These are phyloP conservation scores for Myotis davidii DNA, from an alignment of 2,113 vertebrate genomes.

Conservation along the genomic window DNA sequence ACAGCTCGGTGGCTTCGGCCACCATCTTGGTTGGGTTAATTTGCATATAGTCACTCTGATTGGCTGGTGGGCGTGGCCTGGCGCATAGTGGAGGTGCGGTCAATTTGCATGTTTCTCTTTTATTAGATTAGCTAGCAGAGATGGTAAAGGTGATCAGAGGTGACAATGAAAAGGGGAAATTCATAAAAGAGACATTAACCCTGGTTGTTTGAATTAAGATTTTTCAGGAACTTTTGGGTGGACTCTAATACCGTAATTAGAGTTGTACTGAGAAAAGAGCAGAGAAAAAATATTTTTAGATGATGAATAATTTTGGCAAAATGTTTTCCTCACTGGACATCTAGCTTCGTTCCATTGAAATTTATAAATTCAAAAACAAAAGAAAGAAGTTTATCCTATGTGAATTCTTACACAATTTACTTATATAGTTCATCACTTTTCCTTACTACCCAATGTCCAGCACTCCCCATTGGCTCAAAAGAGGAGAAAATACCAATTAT, in stretches of 20 bases:
- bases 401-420: background rate
- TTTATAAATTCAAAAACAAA: background rate
- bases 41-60: no score
- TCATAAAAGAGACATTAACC: background rate
- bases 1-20: no score
- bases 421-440: background rate
- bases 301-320: slow-evolving; percentile 18
- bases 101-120: no score
- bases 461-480: background rate
- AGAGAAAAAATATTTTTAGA: background rate
- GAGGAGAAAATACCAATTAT: background rate
- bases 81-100: no score
- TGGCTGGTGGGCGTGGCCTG: no score
- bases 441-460: background rate
- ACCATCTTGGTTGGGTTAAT: no score
- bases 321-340: background rate
- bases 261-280: background rate
- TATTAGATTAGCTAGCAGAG: background rate
- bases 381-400: background rate
- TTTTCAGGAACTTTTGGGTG: background rate
- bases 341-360: background rate
- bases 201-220: background rate
- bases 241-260: background rate
- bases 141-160: background rate
- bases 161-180: background rate